Percentiles rank a stretch among this genome's conserved stretches.
These are phyloP conservation scores for Matsumyia berberina DNA, from an alignment of 2,888 invertebrate species.

Conservation along the genomic window DNA sequence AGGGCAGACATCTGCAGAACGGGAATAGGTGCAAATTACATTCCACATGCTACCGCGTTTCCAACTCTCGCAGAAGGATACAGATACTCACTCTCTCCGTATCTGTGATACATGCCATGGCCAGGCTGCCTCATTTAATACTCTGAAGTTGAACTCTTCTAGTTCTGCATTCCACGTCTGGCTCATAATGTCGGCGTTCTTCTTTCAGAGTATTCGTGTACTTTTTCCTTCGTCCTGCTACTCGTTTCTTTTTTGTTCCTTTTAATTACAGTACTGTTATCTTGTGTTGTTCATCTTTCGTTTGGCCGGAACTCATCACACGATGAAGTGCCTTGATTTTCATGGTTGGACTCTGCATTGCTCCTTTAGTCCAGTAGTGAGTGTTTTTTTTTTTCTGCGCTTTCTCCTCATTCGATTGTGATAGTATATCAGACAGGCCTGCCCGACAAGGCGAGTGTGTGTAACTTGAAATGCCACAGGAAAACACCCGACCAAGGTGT, in stretches of 20 bases:
- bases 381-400: constrained; percentile 18
- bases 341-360: constrained; percentile 68
- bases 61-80: constrained; percentile 58
- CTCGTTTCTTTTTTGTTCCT: constrained; percentile 57
- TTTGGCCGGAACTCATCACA: constrained; percentile 76
- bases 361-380: constrained; percentile 50
- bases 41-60: constrained; percentile 74
- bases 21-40: constrained; percentile 76
- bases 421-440: constrained; percentile 54
- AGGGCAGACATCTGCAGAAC: constrained; percentile 74
- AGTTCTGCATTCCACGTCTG: constrained; percentile 72
- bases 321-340: constrained; percentile 76
- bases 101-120: constrained; percentile 47
- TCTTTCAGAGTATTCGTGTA: constrained; percentile 46
- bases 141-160: constrained; percentile 73
- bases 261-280: constrained; percentile 75
- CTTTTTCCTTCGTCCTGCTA: constrained; percentile 21
- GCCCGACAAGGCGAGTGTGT: constrained; percentile 33
- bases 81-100: constrained; percentile 23
- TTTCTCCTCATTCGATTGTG: constrained; percentile 54
- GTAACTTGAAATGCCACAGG: constrained; percentile 64
- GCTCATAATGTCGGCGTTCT: constrained; percentile 62
- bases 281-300: constrained; percentile 75
- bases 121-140: constrained; percentile 68
- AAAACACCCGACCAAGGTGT: constrained; percentile 46